A percentile compares a stretch with the other conserved stretches of the same genome.
phyloP scores from a whole-genome alignment of 2,797 vertebrate genomes.

The Phalloptychus januarius region DNA sequence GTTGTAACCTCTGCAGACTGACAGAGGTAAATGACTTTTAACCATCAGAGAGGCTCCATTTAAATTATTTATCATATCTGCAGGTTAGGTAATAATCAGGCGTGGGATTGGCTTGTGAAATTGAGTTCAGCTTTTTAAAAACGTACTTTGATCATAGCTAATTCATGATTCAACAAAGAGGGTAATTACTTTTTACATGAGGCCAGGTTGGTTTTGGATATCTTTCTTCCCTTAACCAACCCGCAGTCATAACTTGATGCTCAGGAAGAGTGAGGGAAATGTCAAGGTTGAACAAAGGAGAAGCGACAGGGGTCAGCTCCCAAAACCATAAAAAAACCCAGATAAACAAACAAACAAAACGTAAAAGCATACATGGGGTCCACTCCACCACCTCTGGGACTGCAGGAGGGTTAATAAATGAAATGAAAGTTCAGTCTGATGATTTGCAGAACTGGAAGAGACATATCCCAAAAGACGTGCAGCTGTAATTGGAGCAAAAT shows the following conservation, averaged over 20 bases:
- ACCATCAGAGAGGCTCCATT: not conserved
- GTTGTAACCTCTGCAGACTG: not conserved
- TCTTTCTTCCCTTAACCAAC: not conserved
- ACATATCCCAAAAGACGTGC: not conserved
- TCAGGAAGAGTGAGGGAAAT: not conserved
- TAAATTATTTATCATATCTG: not conserved
- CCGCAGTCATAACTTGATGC: not conserved
- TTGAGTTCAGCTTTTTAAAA: slow-evolving; percentile 2
- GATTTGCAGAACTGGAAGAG: not conserved
- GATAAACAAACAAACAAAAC: not conserved
- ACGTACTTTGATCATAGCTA: not conserved
- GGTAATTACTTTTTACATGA: not conserved
- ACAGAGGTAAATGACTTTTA: not conserved
- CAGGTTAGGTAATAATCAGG: not conserved
- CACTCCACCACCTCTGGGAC: not conserved
- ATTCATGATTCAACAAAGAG: not conserved
- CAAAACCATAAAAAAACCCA: not conserved
- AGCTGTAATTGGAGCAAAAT: not conserved
- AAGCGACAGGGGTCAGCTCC: not conserved
- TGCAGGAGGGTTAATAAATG: not conserved
- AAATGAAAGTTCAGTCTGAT: not conserved
- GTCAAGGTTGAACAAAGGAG: not conserved
- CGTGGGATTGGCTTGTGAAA: not conserved
- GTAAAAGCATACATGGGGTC: not conserved
- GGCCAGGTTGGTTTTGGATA: not conserved